These are phyloP conservation scores for Callyntrura sp. DNA, from an alignment of 2,888 invertebrate species.

Conservation along the genomic window DNA sequence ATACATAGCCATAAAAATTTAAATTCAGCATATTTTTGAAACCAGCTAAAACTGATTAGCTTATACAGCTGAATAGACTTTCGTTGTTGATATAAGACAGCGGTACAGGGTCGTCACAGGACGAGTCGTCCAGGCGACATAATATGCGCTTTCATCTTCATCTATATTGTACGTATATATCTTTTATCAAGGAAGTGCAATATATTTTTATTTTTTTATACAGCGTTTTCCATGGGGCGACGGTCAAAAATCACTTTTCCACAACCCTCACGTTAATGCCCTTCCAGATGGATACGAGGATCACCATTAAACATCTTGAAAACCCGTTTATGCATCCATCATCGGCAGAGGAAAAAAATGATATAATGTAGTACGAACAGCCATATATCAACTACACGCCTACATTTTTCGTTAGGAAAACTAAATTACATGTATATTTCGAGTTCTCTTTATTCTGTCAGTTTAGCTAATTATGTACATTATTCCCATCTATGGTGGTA, in stretches of 20 bases:
- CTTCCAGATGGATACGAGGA: slow-evolving; percentile 94
- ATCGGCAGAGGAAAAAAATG: background rate
- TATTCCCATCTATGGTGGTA: background rate
- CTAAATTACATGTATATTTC: slow-evolving; percentile 7
- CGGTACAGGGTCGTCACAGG: too few relatives aligned
- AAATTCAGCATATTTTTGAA: too few relatives aligned
- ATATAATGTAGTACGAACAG: slow-evolving; percentile 1
- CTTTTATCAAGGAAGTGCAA: too few relatives aligned
- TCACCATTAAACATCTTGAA: slow-evolving; percentile 77
- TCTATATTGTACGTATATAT: too few relatives aligned
- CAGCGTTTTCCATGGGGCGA: slow-evolving; percentile 98
- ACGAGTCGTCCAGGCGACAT: too few relatives aligned
- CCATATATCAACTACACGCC: slow-evolving; percentile 23
- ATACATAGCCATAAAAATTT: too few relatives aligned
- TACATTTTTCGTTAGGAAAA: background rate
- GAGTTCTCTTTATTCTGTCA: slow-evolving; percentile 29
- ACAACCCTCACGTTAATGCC: slow-evolving; percentile 93
- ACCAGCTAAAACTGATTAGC: too few relatives aligned
- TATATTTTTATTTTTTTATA: slow-evolving; percentile 84
- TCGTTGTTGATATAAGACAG: too few relatives aligned
- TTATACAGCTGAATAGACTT: too few relatives aligned
- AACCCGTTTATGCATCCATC: too few relatives aligned
- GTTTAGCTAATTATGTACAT: slow-evolving; percentile 21
- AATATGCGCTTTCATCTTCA: too few relatives aligned
- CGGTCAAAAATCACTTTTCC: slow-evolving; percentile 94